Base-by-base conservation (phyloP, 2,797 vertebrate species). In the Brachymystax lenok region DNA sequence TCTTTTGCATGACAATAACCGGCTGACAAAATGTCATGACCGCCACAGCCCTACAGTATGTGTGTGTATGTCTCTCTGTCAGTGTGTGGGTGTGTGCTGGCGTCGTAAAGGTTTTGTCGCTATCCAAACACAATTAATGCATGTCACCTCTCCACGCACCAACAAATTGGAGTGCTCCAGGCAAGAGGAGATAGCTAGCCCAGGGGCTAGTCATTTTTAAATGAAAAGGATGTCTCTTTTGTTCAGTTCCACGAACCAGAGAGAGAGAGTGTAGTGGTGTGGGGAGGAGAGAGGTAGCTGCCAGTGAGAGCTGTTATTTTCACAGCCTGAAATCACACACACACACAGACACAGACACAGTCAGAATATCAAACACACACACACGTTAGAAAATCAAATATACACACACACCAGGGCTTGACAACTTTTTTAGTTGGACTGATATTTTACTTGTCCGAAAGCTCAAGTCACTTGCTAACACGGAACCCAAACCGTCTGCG, bases 151-250 rank as follows among this genome's bases (percentile, higher is more conserved):
- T 79, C 79, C 19, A 28, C 14, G 76, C 71, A 68, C 86, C 91
- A 92, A 90, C 88, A 90, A 90, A 89, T 85, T 80, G 81, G 74
- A 88, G 85, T 79, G 17, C 80, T 82, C 83, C 71, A 85, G 84
- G 86, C 81, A 88, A 87, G 84, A 85, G 79, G 78, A 83, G 88
- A 87, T 82, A 46, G 88, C 91, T 59, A 59, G 19, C 56, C 56
- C 89, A 24, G 78, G 69, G 87, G 90, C 87, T 52, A 89, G 86
- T 87, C 87, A 86, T 91, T 89, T 90, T 88, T 83, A 90, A 89
- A 91, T 92, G 87, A 88, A 91, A 90, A 90, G 86, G 88, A 85
- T 89, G 86, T 87, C 84, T n/a, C 88, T 80, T 88, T 91, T 88
- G 89, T 92, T 88, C 80, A n/a, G 83, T 82, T 88, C 85, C 83